Evolutionary conservation across 2,797 vertebrate genomes (phyloP).

Genomic region (Arrhamphus sclerolepis): DNA sequence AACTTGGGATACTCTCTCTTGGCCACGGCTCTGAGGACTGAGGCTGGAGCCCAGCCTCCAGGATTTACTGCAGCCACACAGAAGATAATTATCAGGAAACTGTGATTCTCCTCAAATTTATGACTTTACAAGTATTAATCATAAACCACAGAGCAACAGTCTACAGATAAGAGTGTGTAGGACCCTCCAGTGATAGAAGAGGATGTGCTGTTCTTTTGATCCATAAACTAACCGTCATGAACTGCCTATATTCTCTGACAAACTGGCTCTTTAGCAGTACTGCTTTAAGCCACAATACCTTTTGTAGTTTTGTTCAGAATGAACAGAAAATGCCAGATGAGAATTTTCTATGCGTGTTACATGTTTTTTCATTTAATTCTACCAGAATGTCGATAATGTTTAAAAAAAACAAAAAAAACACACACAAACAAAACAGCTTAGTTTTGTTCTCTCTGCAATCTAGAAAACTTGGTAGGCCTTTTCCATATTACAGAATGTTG

Average conservation of each 20-base stretch:
- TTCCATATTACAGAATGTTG: too few species aligned
- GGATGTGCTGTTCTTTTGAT: not conserved
- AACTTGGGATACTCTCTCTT: constrained; percentile 98
- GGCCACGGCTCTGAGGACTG: constrained; percentile 94
- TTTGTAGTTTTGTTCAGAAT: not conserved
- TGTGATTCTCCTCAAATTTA: not conserved
- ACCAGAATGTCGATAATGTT: too few species aligned
- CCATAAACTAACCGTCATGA: constrained; percentile 5
- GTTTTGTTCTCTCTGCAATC: too few species aligned
- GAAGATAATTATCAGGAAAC: constrained; percentile 4
- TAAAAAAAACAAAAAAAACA: too few species aligned
- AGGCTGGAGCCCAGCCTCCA: constrained; percentile 98
- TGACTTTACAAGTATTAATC: not conserved
- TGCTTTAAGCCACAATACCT: constrained; percentile 13
- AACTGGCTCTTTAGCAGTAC: not conserved
- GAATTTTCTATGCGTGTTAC: too few species aligned
- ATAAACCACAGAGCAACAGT: not conserved
- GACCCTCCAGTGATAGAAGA: constrained; percentile 19
- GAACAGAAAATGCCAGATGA: too few species aligned
- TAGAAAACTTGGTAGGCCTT: too few species aligned
- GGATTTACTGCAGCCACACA: constrained; percentile 74
- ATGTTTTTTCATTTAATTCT: too few species aligned
- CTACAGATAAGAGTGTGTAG: too few species aligned
- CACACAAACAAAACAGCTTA: too few species aligned
- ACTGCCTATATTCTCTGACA: not conserved